Evolutionary conservation across 2,113 vertebrate species (phyloP), one percentile per base, ranked within the genome.

Genomic region (Oncorhynchus nerka): DNA sequence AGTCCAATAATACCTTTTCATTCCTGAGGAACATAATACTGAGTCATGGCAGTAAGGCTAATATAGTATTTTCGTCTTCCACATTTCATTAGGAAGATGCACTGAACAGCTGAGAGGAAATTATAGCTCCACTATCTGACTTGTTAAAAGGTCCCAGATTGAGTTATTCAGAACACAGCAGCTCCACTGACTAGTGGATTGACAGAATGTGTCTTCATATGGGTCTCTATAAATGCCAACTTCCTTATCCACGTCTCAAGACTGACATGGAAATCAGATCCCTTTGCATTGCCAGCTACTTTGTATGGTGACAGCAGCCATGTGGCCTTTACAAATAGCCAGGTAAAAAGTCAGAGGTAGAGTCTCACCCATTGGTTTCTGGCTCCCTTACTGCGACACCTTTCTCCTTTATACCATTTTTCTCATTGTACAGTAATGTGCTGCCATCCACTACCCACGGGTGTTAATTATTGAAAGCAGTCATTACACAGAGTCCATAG

Each of bases 341-440:
- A 83, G 83, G 83, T 83, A 83, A 83, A 80, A 64, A 45, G 55
- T 49, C 74, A 26, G 28, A 61, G 13, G 5, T 28, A 28, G 13
- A 5, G 24, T 16, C 28, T 5, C 24, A 15, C 11, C 15, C 5
- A 26, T 32, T 15, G 0, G 26, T 13, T 16, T 67, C 65, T 32
- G 65, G 65, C 28, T 7, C 26, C 28, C 11, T 67, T 5, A 4
- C 28, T 32, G 39, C 20, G 34, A 45, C 55, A 24, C 69, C 57
- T 28, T 16, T 22, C 15, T 59, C 2, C 75, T 74, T 15, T 70
- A 11, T 11, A 11, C 39, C 3, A 11, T 45, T 45, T 45, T n/a
- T 13, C 51, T 26, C 71, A 4, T 12, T 45, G 39, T 45, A 45
- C 39, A 45, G 39, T 45, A 3, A 45, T 45, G 39, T 45, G 9